These are phyloP conservation scores for Podotricha telesiphe DNA, from an alignment of 2,888 invertebrate genomes.

Conservation along the genomic window DNA sequence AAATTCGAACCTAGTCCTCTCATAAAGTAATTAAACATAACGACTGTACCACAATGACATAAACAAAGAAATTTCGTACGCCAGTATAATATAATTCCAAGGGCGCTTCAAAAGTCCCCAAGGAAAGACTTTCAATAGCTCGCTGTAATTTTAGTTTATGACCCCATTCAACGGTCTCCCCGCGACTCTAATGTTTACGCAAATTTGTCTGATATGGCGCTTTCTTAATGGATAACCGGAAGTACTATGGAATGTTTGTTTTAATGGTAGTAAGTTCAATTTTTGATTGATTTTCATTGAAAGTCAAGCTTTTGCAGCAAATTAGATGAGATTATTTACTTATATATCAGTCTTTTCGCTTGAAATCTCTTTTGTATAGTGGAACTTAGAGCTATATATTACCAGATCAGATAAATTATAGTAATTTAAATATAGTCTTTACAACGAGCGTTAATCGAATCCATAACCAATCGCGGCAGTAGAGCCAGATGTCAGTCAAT, in stretches of 20 bases:
- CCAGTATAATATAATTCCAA: slow-evolving; percentile 44
- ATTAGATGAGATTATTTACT: no score
- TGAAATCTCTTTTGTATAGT: no score
- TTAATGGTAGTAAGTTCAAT: not conserved
- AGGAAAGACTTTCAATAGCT: slow-evolving; percentile 45
- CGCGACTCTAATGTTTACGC: slow-evolving; percentile 45
- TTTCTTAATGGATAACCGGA: not conserved
- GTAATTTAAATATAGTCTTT: no score
- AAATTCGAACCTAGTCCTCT: not conserved
- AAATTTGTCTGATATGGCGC: slow-evolving; percentile 15
- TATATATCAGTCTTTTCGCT: no score
- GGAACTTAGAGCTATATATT: no score
- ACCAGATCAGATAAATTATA: no score
- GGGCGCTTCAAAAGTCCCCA: slow-evolving; percentile 28
- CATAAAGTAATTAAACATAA: slow-evolving; percentile 5
- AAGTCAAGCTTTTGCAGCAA: no score
- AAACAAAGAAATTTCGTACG: slow-evolving; percentile 12
- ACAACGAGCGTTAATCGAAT: no score
- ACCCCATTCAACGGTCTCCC: slow-evolving; percentile 43
- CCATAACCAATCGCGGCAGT: no score
- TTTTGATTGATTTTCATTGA: no score
- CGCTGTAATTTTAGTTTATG: slow-evolving; percentile 48
- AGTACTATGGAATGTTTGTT: not conserved
- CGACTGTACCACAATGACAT: not conserved
- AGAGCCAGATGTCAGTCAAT: no score